Conservation (phyloP, 2,888 invertebrate species). For the Tiliacea citrago region DNA sequence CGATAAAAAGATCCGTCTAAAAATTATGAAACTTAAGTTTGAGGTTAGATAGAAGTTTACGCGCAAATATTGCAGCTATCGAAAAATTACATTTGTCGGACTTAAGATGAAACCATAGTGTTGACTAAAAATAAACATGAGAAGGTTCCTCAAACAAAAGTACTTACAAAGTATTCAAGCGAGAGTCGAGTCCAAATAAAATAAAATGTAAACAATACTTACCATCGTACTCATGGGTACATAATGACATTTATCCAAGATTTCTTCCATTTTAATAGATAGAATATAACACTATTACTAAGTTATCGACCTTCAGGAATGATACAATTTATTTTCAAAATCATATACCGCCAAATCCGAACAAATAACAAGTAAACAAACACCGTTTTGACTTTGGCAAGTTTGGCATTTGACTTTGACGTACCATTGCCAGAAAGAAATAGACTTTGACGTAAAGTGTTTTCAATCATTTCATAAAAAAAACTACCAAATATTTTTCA, state of each 20-base stretch:
- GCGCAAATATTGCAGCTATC: neutral
- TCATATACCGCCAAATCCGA: too few species aligned
- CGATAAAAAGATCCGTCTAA: neutral
- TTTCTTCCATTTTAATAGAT: constrained; percentile 39
- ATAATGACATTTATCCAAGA: constrained; percentile 68
- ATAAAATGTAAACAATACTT: constrained; percentile 62
- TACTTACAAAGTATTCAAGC: neutral
- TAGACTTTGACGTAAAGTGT: neutral
- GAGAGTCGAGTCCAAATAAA: neutral
- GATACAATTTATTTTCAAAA: neutral
- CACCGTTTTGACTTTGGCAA: neutral
- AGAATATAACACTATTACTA: neutral
- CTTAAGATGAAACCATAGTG: neutral
- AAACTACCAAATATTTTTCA: too few species aligned
- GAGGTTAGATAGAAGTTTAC: constrained; percentile 9
- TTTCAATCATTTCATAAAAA: neutral
- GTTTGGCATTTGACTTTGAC: neutral
- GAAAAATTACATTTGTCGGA: neutral
- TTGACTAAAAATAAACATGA: neutral
- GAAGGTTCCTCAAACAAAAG: neutral
- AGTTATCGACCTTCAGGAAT: neutral
- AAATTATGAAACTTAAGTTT: neutral
- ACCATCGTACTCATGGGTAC: constrained; percentile 81
- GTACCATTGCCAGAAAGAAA: too few species aligned
- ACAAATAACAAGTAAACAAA: neutral